Base-by-base conservation (phyloP, 2,888 invertebrate genomes). In the Ctenicera cuprea region DNA sequence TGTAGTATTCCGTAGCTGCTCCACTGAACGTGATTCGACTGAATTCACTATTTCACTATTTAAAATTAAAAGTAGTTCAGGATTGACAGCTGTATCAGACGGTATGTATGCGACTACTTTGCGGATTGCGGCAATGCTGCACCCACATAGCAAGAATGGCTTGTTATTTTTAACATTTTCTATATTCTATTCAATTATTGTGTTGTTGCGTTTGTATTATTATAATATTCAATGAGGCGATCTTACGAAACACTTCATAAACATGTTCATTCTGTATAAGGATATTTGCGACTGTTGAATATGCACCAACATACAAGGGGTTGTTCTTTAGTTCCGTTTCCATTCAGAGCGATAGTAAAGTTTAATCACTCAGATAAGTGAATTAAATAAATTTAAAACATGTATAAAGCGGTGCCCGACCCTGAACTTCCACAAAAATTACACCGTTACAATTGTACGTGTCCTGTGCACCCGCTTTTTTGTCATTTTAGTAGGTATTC, bases 11-110 rank as follows among this genome's bases (percentile, higher is more conserved):
- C 30, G 37, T 61, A 61, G 62, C 45, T 68, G 67, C 52, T 73
- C 45, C 38, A 74, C 71, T 63, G 70, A 78, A 79, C 80, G 80
- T 80, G 80, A 80, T 78, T 75, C 75, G 63, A 67, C 72, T 66
- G 76, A 79, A 77, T 80, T 80, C 74, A 71, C 76, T 74, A 77
- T 80, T 80, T 79, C 72, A 74, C 76, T 76, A 79, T 81, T 81
- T 81, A 76, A 79, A 80, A 79, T 80, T 79, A 77, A 78, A 79
- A 79, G 78, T 79, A 80, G 80, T 79, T 78, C 80, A 76, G 59
- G 73, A 74, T 75, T 76, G 75, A 72, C 76, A 76, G 76, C 75
- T 77, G 75, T 79, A 79, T 77, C 78, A 76, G 77, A 68, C 75
- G 73, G 75, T 78, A 76, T 75, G 74, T 77, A 77, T 79, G 77